These are phyloP conservation scores for Philopedon plagiatum DNA, from an alignment of 2,888 invertebrate genomes.

Conservation along the genomic window DNA sequence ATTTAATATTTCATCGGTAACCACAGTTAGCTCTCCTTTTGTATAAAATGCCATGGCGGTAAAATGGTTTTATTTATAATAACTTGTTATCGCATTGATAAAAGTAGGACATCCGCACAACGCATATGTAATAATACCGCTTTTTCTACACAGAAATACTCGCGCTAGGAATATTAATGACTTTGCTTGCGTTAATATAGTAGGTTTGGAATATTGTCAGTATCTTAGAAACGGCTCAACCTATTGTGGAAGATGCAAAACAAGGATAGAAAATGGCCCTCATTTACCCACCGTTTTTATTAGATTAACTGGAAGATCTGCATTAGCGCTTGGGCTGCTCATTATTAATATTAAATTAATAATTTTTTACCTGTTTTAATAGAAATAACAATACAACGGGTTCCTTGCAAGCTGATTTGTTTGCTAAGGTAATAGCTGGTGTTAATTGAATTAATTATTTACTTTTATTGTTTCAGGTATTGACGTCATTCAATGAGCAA, in stretches of 20 bases:
- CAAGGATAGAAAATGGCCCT: too few species aligned
- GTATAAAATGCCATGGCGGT: neutral
- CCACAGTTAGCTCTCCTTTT: neutral
- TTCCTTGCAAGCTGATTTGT: neutral
- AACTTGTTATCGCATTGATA: conserved; percentile 54
- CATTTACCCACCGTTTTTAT: too few species aligned
- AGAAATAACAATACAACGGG: neutral
- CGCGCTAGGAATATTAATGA: conserved; percentile 36
- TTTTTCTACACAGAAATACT: conserved; percentile 38
- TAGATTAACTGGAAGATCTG: too few species aligned
- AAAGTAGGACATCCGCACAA: conserved; percentile 59
- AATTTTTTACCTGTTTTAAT: neutral
- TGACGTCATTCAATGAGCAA: neutral
- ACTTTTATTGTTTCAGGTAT: conserved; percentile 9
- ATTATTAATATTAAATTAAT: too few species aligned
- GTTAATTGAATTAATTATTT: neutral
- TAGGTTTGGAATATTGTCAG: too few species aligned
- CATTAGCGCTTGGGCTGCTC: too few species aligned
- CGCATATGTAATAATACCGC: conserved; percentile 43
- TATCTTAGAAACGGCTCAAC: too few species aligned
- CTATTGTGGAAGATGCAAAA: too few species aligned
- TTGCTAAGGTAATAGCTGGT: neutral
- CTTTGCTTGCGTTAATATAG: too few species aligned
- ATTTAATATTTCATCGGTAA: neutral
- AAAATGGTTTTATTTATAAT: conserved; percentile 14